These are phyloP conservation scores for Lutjanus campechanus DNA, from an alignment of 2,797 vertebrate species.

Conservation along the genomic window DNA sequence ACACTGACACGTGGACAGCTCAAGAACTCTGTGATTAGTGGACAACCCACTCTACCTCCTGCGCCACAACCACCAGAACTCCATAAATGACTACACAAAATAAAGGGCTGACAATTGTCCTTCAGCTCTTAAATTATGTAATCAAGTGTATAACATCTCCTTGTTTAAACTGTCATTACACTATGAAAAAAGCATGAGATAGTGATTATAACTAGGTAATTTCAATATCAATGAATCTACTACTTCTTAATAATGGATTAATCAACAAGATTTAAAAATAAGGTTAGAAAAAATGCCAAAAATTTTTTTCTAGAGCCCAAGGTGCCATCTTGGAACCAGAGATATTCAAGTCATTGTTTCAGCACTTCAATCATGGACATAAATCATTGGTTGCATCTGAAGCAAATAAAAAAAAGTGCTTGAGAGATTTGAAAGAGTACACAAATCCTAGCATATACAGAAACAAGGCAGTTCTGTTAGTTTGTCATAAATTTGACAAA, in stretches of 20 bases:
- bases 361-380: not conserved
- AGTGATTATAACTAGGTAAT: not conserved
- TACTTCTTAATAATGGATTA: not conserved
- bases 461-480: not conserved
- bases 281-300: not conserved
- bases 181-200: not conserved
- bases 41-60: not conserved
- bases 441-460: not conserved
- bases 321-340: not conserved
- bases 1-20: too few species aligned
- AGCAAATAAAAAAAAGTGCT: not conserved
- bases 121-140: not conserved
- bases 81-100: not conserved
- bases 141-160: not conserved
- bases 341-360: not conserved
- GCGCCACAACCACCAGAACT: not conserved
- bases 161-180: not conserved
- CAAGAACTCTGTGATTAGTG: too few species aligned
- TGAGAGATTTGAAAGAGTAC: too few species aligned
- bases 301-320: not conserved
- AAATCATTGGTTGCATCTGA: not conserved
- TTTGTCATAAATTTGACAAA: not conserved
- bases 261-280: not conserved
- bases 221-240: not conserved
- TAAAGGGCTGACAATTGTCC: not conserved